These are phyloP conservation scores for Andinoacara biseriatus DNA, from an alignment of 2,113 vertebrate genomes.

Conservation along the genomic window DNA sequence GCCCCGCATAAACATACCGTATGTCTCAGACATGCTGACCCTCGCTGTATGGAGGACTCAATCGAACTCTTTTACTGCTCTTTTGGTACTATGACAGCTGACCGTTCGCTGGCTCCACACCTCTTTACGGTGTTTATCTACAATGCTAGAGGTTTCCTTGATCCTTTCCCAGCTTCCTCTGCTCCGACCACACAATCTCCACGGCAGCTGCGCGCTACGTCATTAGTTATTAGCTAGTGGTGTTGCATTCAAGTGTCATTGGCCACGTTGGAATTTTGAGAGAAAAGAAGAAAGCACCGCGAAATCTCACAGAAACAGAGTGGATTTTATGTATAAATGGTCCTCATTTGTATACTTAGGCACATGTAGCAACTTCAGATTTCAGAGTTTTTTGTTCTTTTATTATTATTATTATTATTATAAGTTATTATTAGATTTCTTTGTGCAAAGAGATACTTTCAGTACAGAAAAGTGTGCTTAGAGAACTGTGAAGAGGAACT, in stretches of 20 bases:
- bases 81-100: conserved; percentile 31
- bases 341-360: not conserved
- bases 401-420: no score
- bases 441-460: no score
- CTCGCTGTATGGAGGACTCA: conserved; percentile 54
- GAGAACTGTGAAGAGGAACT: no score
- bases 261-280: not conserved
- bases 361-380: no score
- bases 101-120: conserved; percentile 35
- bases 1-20: conserved; percentile 73
- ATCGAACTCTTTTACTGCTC: conserved; percentile 9
- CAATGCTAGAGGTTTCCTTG: conserved; percentile 58
- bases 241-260: conserved; percentile 2
- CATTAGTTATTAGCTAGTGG: not conserved
- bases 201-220: conserved; percentile 51
- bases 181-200: conserved; percentile 49
- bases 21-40: conserved; percentile 85
- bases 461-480: no score
- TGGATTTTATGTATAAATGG: not conserved
- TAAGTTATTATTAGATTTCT: no score
- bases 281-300: not conserved
- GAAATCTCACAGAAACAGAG: not conserved
- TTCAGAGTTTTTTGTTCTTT: no score
- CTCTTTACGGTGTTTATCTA: conserved; percentile 59
- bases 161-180: conserved; percentile 42